phyloP scores from a whole-genome alignment of 2,113 vertebrate genomes.

The Pluvianellus socialis region DNA sequence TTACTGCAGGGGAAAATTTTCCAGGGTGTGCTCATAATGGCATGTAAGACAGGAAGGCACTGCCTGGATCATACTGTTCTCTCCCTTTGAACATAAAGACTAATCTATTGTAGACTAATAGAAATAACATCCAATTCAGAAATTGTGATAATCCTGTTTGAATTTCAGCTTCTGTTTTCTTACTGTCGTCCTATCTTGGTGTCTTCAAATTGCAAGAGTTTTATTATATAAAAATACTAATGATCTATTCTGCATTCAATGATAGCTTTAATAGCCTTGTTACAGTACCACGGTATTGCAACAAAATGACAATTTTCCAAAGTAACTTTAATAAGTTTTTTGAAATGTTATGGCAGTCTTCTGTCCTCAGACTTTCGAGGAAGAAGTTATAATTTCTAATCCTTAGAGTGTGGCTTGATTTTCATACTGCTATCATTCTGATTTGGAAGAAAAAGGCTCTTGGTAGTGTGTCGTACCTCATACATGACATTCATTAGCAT shows the following conservation, averaged over 20 bases:
- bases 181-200: neutral
- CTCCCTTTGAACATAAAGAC: neutral
- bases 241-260: neutral
- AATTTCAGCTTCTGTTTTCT: neutral
- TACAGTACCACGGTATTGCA: neutral
- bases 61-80: neutral
- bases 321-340: neutral
- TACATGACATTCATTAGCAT: neutral
- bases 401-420: neutral
- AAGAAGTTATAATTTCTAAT: neutral
- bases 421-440: neutral
- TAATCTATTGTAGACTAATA: neutral
- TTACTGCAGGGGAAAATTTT: neutral
- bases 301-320: neutral
- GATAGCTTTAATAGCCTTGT: neutral
- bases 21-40: neutral
- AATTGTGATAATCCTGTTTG: neutral
- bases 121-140: neutral
- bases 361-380: neutral
- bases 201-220: neutral
- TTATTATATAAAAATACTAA: neutral
- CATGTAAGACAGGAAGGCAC: neutral
- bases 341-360: neutral
- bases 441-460: neutral
- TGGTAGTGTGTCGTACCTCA: neutral